Evolutionary conservation across 2,797 vertebrate genomes (phyloP).

Genomic region (Sebastes steindachneri): DNA sequence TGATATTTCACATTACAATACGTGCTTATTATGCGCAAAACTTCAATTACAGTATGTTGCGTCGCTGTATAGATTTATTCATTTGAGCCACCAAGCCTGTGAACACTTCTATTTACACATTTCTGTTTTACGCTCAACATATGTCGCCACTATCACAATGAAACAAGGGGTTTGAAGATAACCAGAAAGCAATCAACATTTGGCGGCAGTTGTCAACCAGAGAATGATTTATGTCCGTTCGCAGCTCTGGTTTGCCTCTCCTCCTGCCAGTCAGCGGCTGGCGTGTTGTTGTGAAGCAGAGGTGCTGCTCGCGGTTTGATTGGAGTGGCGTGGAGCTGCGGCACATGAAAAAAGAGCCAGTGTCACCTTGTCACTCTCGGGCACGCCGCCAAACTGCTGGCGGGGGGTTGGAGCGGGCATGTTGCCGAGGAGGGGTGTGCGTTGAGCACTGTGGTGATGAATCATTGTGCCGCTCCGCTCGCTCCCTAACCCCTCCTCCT

Average conservation of each 20-base stretch:
- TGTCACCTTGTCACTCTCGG: constrained; percentile 87
- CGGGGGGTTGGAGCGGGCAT: constrained; percentile 63
- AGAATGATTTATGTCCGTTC: constrained; percentile 77
- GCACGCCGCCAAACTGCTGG: constrained; percentile 79
- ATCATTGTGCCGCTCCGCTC: constrained; percentile 70
- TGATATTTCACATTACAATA: neutral
- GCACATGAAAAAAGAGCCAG: constrained; percentile 74
- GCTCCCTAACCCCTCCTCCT: neutral
- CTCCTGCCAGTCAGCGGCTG: constrained; percentile 64
- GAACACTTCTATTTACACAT: constrained; percentile 43
- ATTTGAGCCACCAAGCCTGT: constrained; percentile 8
- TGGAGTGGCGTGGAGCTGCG: constrained; percentile 70
- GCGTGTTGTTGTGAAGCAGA: constrained; percentile 65
- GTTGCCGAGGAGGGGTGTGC: constrained; percentile 63
- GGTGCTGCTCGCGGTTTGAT: constrained; percentile 68
- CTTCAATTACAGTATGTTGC: neutral
- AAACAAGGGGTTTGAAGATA: constrained; percentile 73
- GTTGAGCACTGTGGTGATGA: constrained; percentile 73
- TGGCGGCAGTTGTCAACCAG: constrained; percentile 66
- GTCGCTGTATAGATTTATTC: neutral
- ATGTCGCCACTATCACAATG: constrained; percentile 59
- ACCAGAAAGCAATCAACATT: constrained; percentile 76
- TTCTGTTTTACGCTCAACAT: constrained; percentile 44
- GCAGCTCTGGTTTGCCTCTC: constrained; percentile 52
- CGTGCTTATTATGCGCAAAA: neutral